Evolutionary conservation across 2,888 invertebrate species (phyloP).

Genomic region (Dicycla oo): DNA sequence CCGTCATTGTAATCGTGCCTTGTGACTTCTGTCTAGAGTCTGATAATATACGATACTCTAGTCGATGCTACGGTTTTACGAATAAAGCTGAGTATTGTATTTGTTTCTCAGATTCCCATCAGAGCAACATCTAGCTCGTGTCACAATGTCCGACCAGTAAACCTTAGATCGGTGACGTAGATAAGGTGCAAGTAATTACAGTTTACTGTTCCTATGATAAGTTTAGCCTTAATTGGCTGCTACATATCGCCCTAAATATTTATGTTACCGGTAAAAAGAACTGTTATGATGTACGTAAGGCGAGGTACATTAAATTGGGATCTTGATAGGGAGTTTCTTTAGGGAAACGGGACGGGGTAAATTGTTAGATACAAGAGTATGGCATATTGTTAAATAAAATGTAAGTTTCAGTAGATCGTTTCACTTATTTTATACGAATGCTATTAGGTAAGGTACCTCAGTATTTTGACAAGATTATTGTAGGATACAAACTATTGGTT

Average conservation of each 20-base stretch:
- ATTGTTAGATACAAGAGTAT: neutral
- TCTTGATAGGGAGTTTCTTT: constrained; percentile 1
- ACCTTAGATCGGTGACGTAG: constrained; percentile 52
- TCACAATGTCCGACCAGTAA: constrained; percentile 3
- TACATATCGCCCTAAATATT: constrained; percentile 34
- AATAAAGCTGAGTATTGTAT: neutral
- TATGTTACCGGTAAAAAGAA: constrained; percentile 20
- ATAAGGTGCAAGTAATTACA: constrained; percentile 55
- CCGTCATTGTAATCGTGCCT: no score
- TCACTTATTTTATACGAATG: no score
- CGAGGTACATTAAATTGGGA: neutral
- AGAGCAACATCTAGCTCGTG: constrained; percentile 26
- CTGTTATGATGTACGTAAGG: constrained; percentile 5
- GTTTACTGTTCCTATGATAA: constrained; percentile 56
- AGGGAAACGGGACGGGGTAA: neutral
- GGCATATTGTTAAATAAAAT: neutral
- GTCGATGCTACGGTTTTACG: neutral
- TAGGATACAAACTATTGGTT: neutral
- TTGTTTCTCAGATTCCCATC: neutral
- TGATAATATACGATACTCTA: neutral
- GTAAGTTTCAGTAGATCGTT: neutral
- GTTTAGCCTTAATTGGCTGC: constrained; percentile 52
- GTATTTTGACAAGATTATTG: no score
- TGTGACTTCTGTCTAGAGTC: no score
- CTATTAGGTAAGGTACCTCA: no score